Evolutionary conservation across 2,113 vertebrate species (phyloP), one percentile per base, ranked within the genome.

Genomic region (Salvelinus fontinalis): DNA sequence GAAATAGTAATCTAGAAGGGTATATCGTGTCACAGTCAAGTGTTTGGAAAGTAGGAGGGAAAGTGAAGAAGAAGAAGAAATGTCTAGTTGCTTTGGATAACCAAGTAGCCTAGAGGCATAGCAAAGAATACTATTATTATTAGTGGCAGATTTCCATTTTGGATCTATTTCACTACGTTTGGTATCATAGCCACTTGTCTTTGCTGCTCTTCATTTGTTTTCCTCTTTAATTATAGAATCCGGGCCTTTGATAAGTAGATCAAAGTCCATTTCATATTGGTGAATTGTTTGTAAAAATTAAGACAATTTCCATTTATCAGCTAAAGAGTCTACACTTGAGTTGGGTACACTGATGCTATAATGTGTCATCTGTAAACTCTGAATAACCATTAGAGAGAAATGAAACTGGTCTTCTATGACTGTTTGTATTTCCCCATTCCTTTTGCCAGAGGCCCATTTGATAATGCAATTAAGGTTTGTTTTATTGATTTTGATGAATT

Each of bases 401-500:
- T 74, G 82, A 78, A 44, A 44, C 71, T 59, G 60, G 39, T 44
- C 7, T 39, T 39, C 39, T 39, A 39, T 39, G 39, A 39, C 11
- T 18, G 31, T 27, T 18, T 7, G 14, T 2, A 34, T 18, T 85
- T 76, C 68, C n/a, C 39, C 71, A 67, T 77, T 79, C 70, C 49
- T 76, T 84, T 83, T 75, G 83, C 82, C 85, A 76, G 76, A 75
- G 75, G 81, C 75, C 81, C 78, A 76, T 85, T 81, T 85, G 81
- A 84, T 71, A 82, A 84, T 81, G 80, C 71, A 87, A 89, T 85
- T 88, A 81, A 91, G 77, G 86, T 73, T 77, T 77, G 81, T 89
- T 87, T 86, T 88, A 88, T 87, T 84, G 85, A 82, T 85, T 86
- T 83, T 88, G 88, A 92, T 91, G 86, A 92, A 92, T 92, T 87